Conservation (phyloP, 2,888 invertebrate species). For the Metacarcinus magister region DNA sequence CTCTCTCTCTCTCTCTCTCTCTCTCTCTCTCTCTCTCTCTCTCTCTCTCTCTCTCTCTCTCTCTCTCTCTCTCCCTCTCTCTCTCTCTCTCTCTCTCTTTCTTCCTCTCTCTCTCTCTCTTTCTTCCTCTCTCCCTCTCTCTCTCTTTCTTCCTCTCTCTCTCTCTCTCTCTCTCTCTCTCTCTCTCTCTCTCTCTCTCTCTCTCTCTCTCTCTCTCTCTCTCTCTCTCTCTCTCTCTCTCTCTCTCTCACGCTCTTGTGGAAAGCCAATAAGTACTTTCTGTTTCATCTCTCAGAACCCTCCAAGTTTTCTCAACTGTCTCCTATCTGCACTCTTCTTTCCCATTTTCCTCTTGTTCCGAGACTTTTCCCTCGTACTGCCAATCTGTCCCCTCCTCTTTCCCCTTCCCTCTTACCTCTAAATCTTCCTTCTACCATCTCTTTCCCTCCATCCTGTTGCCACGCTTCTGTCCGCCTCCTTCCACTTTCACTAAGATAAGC, state of each 20-base stretch:
- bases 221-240: conserved; percentile 43
- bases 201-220: conserved; percentile 60
- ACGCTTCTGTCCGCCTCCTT: conserved; percentile 4
- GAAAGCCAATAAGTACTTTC: conserved; percentile 18
- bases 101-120: neutral
- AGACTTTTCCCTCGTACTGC: conserved; percentile 22
- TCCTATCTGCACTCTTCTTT: neutral
- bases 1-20: conserved; percentile 35
- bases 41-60: conserved; percentile 43
- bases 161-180: conserved; percentile 26
- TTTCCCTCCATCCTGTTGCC: conserved; percentile 38
- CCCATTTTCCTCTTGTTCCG: conserved; percentile 31
- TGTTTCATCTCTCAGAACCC: neutral
- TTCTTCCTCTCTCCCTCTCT: neutral
- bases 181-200: conserved; percentile 60
- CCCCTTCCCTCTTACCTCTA: conserved; percentile 35
- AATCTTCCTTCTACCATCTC: conserved; percentile 37
- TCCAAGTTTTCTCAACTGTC: conserved; percentile 10
- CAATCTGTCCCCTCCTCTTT: conserved; percentile 35
- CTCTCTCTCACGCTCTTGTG: conserved; percentile 28
- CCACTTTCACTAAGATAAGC: neutral
- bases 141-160: neutral
- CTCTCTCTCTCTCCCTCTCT: conserved; percentile 46
- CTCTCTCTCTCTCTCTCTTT: conserved; percentile 21
- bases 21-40: conserved; percentile 59